Conservation (phyloP, 2,888 invertebrate genomes). For the Phymatocera aterrima region DNA sequence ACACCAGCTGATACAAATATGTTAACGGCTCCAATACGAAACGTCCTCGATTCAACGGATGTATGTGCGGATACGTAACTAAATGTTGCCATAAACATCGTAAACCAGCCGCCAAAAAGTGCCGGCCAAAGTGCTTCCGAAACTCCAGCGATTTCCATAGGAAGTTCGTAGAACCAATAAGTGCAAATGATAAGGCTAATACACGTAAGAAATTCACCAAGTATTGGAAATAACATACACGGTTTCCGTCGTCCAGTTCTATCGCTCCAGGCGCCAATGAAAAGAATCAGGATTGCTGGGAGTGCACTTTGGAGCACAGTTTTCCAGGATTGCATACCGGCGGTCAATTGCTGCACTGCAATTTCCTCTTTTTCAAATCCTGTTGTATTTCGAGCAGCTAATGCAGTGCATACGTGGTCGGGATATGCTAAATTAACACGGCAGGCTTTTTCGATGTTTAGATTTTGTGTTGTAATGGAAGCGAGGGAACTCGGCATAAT, state of each 20-base stretch:
- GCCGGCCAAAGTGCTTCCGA: conserved; percentile 90
- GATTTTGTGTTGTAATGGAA: conserved; percentile 88
- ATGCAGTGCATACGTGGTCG: conserved; percentile 85
- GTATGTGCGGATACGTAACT: conserved; percentile 93
- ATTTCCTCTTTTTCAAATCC: conserved; percentile 80
- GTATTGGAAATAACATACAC: conserved; percentile 89
- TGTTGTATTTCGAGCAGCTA: conserved; percentile 84
- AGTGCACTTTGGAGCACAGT: conserved; percentile 89
- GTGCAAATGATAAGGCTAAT: conserved; percentile 88
- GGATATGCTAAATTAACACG: conserved; percentile 87
- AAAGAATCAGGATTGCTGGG: conserved; percentile 88
- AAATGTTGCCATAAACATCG: conserved; percentile 93
- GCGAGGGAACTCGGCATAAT: conserved; percentile 82
- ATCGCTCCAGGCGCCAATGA: conserved; percentile 84
- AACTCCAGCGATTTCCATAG: conserved; percentile 88
- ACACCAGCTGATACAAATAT: conserved; percentile 92
- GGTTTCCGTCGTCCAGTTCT: conserved; percentile 83
- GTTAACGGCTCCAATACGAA: conserved; percentile 91
- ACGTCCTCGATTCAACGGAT: conserved; percentile 87
- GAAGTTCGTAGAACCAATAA: conserved; percentile 86
- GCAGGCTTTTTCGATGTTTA: conserved; percentile 92
- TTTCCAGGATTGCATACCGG: conserved; percentile 91
- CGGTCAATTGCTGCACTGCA: conserved; percentile 79
- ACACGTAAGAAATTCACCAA: conserved; percentile 88
- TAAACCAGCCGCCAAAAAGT: conserved; percentile 90